phyloP scores from a whole-genome alignment of 2,113 vertebrate species.

The Corythaeola cristata region DNA sequence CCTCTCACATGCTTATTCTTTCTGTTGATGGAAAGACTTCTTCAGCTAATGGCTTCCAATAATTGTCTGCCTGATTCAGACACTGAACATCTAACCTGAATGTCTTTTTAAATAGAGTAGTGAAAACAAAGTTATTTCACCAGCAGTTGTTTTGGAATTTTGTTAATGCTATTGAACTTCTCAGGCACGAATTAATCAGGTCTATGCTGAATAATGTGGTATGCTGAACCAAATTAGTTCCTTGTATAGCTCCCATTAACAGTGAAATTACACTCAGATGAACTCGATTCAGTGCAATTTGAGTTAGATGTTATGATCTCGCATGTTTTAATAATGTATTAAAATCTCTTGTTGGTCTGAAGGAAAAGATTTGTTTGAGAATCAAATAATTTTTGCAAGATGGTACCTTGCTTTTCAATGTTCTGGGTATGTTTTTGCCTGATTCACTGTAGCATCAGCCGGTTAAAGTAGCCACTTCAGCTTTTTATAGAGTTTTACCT shows the following conservation, averaged over 20 bases:
- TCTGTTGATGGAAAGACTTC: background rate
- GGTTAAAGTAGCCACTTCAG: background rate
- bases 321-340: accelerated
- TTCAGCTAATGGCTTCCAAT: background rate
- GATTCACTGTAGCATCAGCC: background rate
- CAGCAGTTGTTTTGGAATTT: background rate
- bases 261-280: background rate
- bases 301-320: background rate
- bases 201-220: background rate
- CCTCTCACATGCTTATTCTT: background rate
- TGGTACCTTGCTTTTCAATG: background rate
- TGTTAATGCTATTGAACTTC: background rate
- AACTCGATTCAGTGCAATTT: background rate
- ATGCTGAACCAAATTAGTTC: background rate
- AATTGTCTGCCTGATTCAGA: background rate
- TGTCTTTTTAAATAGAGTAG: background rate
- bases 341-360: background rate
- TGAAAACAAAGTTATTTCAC: background rate
- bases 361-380: background rate
- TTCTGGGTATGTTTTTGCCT: background rate
- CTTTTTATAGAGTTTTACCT: background rate
- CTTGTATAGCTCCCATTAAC: background rate
- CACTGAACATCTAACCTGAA: background rate
- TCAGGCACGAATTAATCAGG: background rate
- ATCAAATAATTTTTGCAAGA: background rate